phyloP scores from a whole-genome alignment of 2,888 invertebrate species.

The Branchellion lobata region DNA sequence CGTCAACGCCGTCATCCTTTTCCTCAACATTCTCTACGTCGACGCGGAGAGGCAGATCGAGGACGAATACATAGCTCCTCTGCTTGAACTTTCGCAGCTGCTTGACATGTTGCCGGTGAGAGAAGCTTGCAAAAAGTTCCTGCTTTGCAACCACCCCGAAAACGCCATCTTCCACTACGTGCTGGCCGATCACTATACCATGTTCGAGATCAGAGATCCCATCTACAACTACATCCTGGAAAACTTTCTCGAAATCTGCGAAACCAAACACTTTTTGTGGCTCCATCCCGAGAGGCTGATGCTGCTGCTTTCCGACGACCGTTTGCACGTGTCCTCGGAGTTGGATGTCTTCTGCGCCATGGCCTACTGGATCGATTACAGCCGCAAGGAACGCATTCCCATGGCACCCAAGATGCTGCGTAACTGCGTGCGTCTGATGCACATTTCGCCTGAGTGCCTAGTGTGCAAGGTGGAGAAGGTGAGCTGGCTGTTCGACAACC shows the following conservation, averaged over 20 bases:
- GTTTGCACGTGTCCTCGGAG: constrained; percentile 52
- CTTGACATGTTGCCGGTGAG: constrained; percentile 51
- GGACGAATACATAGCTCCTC: constrained; percentile 52
- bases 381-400: constrained; percentile 52
- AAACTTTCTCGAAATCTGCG: constrained; percentile 51
- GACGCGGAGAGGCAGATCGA: constrained; percentile 51
- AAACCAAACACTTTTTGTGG: constrained; percentile 52
- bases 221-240: constrained; percentile 52
- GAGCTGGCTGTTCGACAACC: constrained; percentile 51
- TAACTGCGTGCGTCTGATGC: constrained; percentile 53
- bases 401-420: constrained; percentile 52
- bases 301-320: constrained; percentile 53
- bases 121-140: constrained; percentile 51
- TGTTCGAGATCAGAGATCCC: constrained; percentile 50
- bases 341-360: constrained; percentile 55
- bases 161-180: constrained; percentile 52
- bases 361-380: constrained; percentile 55
- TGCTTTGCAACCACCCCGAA: constrained; percentile 51
- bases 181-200: constrained; percentile 53
- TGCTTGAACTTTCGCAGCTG: constrained; percentile 52
- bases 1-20: constrained; percentile 52
- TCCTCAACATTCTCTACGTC: constrained; percentile 55
- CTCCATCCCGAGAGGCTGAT: constrained; percentile 51
- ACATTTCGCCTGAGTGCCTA: constrained; percentile 54
- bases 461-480: constrained; percentile 54